These are phyloP conservation scores for Hippocampus comes DNA, from an alignment of 2,113 vertebrate species.

Conservation along the genomic window DNA sequence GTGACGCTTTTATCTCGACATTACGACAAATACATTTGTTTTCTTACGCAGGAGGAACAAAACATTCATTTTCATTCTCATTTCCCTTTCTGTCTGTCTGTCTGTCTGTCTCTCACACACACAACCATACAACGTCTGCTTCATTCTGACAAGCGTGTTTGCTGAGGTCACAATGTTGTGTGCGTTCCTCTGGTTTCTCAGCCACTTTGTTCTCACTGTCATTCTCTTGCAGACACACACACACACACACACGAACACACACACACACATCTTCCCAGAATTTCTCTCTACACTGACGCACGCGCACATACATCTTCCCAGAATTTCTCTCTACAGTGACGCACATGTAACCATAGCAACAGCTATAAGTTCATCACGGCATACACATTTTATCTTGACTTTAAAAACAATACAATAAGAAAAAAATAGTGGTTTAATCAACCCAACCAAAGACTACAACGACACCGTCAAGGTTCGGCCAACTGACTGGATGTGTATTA, in stretches of 20 bases:
- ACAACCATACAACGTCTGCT: background rate
- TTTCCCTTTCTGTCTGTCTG: background rate
- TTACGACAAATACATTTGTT: background rate
- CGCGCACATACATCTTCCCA: background rate
- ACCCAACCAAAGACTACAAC: background rate
- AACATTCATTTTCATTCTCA: background rate
- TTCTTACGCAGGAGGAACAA: background rate
- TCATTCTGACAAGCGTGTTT: constrained; percentile 36
- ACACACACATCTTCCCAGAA: too few species aligned
- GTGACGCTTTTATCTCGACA: background rate
- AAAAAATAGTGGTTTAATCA: background rate
- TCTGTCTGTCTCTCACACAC: background rate
- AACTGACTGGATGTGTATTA: background rate
- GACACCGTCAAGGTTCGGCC: background rate
- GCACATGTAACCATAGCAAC: constrained; percentile 19
- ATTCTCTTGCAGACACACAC: background rate
- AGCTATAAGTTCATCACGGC: background rate
- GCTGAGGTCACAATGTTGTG: constrained; percentile 45
- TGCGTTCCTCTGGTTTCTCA: constrained; percentile 44
- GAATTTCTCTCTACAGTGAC: background rate
- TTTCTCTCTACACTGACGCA: too few species aligned
- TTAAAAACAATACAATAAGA: background rate
- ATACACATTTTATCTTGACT: background rate
- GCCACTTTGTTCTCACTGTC: constrained; percentile 11
- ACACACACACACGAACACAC: too few species aligned